These are phyloP conservation scores for Ardeotis arabs DNA, from an alignment of 2,113 vertebrate species.

Conservation along the genomic window DNA sequence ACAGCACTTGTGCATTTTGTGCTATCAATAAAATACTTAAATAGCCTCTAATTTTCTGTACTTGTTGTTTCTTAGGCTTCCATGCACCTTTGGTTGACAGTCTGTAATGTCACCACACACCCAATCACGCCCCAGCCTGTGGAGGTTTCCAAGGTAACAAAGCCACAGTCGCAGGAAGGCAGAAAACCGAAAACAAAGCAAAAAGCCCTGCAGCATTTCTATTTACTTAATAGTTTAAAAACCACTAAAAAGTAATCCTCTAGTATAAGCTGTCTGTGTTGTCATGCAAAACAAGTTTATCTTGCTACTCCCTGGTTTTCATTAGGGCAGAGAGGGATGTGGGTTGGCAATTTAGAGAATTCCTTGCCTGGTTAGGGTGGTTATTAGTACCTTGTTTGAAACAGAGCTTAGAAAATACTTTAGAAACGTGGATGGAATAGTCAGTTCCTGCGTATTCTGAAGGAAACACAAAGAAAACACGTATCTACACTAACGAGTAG, in stretches of 20 bases:
- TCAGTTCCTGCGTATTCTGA: neutral
- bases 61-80: conserved; percentile 10
- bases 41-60: neutral
- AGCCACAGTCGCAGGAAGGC: neutral
- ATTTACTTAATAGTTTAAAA: conserved; percentile 67
- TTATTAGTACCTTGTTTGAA: neutral
- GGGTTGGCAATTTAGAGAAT: neutral
- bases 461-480: neutral
- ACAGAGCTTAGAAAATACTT: neutral
- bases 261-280: conserved; percentile 17
- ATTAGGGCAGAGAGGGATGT: neutral
- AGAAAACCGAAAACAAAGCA: conserved; percentile 42
- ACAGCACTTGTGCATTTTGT: neutral
- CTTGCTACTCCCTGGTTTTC: neutral
- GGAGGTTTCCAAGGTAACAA: conserved; percentile 75
- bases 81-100: conserved; percentile 45
- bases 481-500: neutral
- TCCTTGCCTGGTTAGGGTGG: neutral
- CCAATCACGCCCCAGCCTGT: conserved; percentile 51
- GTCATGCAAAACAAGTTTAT: conserved; percentile 5
- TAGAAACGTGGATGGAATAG: neutral
- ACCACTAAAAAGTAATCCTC: conserved; percentile 63
- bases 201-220: conserved; percentile 56
- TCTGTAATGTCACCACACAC: neutral
- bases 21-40: neutral